Conservation (phyloP, 2,113 vertebrate species). For the Dipodomys spectabilis region DNA sequence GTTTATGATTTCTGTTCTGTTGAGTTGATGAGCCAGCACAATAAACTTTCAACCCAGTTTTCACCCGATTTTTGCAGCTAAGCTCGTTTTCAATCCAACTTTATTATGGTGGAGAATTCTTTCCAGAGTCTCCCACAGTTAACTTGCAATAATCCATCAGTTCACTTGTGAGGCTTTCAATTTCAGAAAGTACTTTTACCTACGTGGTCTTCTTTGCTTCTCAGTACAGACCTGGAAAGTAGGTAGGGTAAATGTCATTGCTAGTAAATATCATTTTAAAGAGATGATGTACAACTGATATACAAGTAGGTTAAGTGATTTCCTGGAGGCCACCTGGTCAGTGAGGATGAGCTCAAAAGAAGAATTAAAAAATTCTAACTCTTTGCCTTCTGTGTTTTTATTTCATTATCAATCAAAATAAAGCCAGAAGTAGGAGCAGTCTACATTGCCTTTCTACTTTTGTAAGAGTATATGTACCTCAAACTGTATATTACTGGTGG, state of each 20-base stretch:
- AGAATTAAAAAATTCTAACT: slow-evolving; percentile 1
- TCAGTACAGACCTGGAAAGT: background rate
- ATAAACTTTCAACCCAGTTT: too few species aligned
- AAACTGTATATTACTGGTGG: slow-evolving; percentile 1
- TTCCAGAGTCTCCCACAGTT: too few species aligned
- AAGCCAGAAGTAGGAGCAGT: background rate
- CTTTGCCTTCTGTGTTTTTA: slow-evolving; percentile 20
- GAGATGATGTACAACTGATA: background rate
- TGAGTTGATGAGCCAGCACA: too few species aligned
- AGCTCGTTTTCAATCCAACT: too few species aligned
- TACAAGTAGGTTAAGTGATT: background rate
- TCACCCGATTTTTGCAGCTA: too few species aligned
- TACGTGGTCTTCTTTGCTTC: slow-evolving; percentile 19
- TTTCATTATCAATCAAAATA: slow-evolving; percentile 44
- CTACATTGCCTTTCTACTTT: background rate
- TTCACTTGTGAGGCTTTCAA: too few species aligned
- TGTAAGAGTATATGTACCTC: background rate
- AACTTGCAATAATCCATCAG: too few species aligned
- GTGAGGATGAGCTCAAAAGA: background rate
- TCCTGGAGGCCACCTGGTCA: background rate
- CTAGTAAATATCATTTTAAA: slow-evolving; percentile 25
- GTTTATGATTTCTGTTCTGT: too few species aligned
- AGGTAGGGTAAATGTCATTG: slow-evolving; percentile 32
- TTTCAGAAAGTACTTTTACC: background rate
- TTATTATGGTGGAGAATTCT: too few species aligned